Evolutionary conservation across 1,140 invertebrate species (phyloP).

Genomic region (Neelides sp.): DNA sequence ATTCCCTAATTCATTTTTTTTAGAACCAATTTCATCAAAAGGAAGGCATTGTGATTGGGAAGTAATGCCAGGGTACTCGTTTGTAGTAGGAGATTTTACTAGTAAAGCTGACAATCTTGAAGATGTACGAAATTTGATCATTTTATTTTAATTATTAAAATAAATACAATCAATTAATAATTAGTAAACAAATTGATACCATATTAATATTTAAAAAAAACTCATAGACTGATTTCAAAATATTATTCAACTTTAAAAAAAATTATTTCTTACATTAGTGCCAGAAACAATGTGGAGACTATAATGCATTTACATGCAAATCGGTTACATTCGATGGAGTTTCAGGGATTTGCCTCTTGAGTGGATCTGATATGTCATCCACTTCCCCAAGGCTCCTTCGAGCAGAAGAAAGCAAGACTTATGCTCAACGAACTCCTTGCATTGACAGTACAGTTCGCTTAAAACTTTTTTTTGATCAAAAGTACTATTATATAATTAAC

Average conservation of each 20-base stretch:
- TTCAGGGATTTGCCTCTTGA: constrained; percentile 20
- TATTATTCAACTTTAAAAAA: not conserved
- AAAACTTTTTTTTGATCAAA: not conserved
- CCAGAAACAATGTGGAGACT: constrained; percentile 26
- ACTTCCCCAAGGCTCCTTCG: constrained; percentile 25
- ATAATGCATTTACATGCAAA: constrained; percentile 27
- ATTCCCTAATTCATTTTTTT: too few relatives aligned
- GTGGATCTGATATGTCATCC: constrained; percentile 28
- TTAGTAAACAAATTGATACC: not conserved
- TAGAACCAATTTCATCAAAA: constrained; percentile 25
- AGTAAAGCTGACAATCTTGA: constrained; percentile 22
- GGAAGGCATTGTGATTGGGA: constrained; percentile 30
- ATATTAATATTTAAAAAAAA: not conserved
- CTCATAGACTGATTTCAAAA: not conserved
- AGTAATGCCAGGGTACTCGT: constrained; percentile 25
- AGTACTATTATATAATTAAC: not conserved
- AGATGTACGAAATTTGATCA: constrained; percentile 18
- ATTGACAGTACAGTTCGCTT: constrained; percentile 31
- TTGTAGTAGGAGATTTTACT: constrained; percentile 25
- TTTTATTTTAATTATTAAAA: not conserved
- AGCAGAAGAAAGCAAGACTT: constrained; percentile 22
- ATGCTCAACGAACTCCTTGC: constrained; percentile 27
- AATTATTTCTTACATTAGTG: constrained; percentile 17
- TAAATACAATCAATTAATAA: not conserved
- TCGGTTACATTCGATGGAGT: constrained; percentile 25